Evolutionary conservation across 2,797 vertebrate species (phyloP).

Genomic region (Chloroceryle amazona): DNA sequence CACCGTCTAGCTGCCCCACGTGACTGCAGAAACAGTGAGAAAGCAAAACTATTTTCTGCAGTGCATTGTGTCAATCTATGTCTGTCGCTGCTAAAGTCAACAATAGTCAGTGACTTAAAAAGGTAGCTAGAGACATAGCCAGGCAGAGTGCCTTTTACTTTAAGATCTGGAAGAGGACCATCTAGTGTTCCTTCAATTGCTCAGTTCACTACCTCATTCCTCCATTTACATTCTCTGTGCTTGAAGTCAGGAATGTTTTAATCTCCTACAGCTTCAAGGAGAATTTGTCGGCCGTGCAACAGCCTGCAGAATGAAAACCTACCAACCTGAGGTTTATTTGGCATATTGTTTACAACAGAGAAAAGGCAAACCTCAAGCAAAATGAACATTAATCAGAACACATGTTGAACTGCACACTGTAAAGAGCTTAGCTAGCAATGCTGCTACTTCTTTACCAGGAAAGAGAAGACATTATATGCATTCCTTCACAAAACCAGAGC

Average conservation of each 20-base stretch:
- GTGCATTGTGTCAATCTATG: background rate
- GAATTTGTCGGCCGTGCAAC: background rate
- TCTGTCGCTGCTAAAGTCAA: background rate
- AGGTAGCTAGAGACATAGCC: background rate
- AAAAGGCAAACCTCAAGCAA: background rate
- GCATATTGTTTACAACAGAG: background rate
- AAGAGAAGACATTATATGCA: background rate
- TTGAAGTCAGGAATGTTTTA: background rate
- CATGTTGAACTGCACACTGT: background rate
- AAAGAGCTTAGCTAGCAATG: background rate
- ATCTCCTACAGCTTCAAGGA: background rate
- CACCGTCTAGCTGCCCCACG: background rate
- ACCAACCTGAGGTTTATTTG: background rate
- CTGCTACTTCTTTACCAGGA: background rate
- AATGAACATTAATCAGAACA: conserved; percentile 2
- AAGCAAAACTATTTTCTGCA: background rate
- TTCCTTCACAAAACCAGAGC: background rate
- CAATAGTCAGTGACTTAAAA: background rate
- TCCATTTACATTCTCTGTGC: accelerated
- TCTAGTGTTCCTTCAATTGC: background rate
- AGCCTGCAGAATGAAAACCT: background rate
- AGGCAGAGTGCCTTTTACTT: background rate
- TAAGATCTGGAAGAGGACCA: background rate
- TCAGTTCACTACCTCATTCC: background rate
- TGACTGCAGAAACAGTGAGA: background rate